These are phyloP conservation scores for Thalassoma bifasciatum DNA, from an alignment of 2,113 vertebrate genomes.

Conservation along the genomic window DNA sequence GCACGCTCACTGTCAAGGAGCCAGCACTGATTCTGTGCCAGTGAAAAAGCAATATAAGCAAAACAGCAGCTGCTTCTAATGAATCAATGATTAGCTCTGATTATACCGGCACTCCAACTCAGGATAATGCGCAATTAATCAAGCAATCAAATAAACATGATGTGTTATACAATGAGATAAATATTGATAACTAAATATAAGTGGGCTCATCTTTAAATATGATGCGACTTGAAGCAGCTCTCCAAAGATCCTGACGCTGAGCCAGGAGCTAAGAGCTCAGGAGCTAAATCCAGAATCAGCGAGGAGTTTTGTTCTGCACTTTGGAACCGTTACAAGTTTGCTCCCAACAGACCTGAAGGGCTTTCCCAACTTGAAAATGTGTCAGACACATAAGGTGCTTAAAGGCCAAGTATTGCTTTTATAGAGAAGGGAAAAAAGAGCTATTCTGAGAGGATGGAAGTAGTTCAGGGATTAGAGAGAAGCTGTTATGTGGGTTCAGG, in stretches of 20 bases:
- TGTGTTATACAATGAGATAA: background rate
- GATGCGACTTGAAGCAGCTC: background rate
- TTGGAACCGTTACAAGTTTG: constrained; percentile 19
- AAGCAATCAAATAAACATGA: background rate
- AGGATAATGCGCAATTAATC: background rate
- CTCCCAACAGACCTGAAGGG: constrained; percentile 20
- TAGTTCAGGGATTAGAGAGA: background rate
- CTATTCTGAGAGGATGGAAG: background rate
- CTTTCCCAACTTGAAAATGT: constrained; percentile 8
- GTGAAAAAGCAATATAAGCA: background rate
- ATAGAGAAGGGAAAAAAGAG: constrained; percentile 1
- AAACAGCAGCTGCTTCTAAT: background rate
- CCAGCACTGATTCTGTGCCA: background rate
- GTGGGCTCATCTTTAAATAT: background rate
- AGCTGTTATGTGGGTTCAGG: background rate
- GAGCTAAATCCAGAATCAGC: constrained; percentile 14
- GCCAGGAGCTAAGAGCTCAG: background rate
- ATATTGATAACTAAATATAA: background rate
- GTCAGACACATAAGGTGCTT: constrained; percentile 5
- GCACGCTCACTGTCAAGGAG: constrained; percentile 12
- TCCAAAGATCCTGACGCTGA: background rate
- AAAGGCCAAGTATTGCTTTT: background rate
- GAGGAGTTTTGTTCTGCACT: constrained; percentile 7
- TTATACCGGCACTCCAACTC: background rate
- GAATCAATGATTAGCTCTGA: constrained; percentile 5